phyloP scores from a whole-genome alignment of 1,140 invertebrate genomes.

The Palaemon carinicauda region DNA sequence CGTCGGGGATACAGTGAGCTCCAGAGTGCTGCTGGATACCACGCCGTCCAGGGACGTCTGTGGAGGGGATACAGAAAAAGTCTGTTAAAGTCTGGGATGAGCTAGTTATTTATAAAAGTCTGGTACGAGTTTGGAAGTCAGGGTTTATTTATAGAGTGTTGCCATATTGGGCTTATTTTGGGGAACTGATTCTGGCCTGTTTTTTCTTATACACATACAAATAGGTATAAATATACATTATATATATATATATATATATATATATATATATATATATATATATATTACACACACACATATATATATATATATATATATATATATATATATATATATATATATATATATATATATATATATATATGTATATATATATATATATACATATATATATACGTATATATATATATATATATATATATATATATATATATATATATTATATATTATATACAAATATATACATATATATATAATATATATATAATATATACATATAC shows the following conservation, averaged over 20 bases:
- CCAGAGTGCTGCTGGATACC: conserved; percentile 63
- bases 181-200: too few relatives aligned
- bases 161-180: too few relatives aligned
- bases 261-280: too few relatives aligned
- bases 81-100: neutral
- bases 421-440: conserved; percentile 2
- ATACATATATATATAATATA: neutral
- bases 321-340: neutral
- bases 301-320: neutral
- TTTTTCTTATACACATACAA: too few relatives aligned
- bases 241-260: too few relatives aligned
- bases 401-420: conserved; percentile 1
- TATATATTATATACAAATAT: neutral
- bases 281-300: neutral
- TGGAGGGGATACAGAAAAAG: neutral
- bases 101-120: too few relatives aligned
- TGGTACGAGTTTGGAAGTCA: too few relatives aligned
- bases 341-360: conserved; percentile 27
- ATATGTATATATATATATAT: neutral
- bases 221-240: too few relatives aligned
- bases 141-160: too few relatives aligned
- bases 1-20: conserved; percentile 61
- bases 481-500: neutral
- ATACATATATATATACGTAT: conserved; percentile 10
- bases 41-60: conserved; percentile 61